Evolutionary conservation across 2,113 vertebrate genomes (phyloP).

Genomic region (Sinocyclocheilus anophthalmus): DNA sequence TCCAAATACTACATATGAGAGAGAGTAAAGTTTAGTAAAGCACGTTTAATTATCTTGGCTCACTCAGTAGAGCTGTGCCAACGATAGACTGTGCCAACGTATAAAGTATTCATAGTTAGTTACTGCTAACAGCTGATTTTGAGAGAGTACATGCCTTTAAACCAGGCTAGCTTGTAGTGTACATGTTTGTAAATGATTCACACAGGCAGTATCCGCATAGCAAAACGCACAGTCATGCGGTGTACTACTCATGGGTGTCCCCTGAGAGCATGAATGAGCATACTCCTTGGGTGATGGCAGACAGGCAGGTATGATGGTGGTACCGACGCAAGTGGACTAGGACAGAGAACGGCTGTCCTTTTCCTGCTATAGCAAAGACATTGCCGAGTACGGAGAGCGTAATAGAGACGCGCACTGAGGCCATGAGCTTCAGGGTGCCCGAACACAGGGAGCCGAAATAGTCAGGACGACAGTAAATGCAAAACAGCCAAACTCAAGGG

Average conservation of each 20-base stretch:
- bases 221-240: too few relatives aligned
- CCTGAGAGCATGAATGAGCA: too few relatives aligned
- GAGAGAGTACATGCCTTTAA: neutral
- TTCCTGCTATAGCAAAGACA: too few relatives aligned
- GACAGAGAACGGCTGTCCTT: too few relatives aligned
- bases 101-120: neutral
- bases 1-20: neutral
- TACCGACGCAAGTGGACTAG: too few relatives aligned
- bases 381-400: too few relatives aligned
- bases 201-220: too few relatives aligned
- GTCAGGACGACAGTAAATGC: neutral
- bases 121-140: constrained; percentile 15
- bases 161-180: neutral
- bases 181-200: too few relatives aligned
- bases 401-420: constrained; percentile 22
- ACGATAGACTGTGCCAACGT: neutral
- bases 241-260: too few relatives aligned
- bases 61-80: neutral
- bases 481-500: constrained; percentile 41
- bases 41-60: neutral
- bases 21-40: neutral
- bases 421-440: neutral
- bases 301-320: too few relatives aligned
- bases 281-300: too few relatives aligned
- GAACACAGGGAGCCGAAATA: neutral